Evolutionary conservation across 1,140 invertebrate species (phyloP).

Genomic region (Danaus plexippus): DNA sequence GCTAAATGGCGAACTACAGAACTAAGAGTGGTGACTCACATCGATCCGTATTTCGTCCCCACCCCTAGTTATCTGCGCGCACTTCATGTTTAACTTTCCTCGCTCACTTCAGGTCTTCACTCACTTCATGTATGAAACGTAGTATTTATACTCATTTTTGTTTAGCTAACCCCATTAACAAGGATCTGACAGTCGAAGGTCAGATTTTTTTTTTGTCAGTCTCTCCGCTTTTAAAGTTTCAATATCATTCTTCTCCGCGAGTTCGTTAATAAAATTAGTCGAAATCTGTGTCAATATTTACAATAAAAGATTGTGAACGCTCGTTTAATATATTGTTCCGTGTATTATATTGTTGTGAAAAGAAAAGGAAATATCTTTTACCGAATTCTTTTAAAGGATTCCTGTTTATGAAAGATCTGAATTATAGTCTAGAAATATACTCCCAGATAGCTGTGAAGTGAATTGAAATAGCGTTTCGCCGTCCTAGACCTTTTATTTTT

Average conservation of each 20-base stretch:
- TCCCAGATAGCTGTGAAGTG: slow-evolving; percentile 6
- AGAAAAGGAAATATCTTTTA: too few relatives aligned
- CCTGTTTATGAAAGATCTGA: too few relatives aligned
- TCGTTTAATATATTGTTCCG: too few relatives aligned
- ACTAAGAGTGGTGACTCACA: slow-evolving; percentile 30
- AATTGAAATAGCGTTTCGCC: not conserved
- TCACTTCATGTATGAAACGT: slow-evolving; percentile 57
- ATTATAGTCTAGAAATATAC: too few relatives aligned
- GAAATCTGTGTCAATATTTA: too few relatives aligned
- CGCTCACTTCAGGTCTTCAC: slow-evolving; percentile 49
- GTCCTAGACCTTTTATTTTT: not conserved
- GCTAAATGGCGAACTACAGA: slow-evolving; percentile 33
- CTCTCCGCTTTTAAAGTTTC: slow-evolving; percentile 4
- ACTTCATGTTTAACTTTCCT: slow-evolving; percentile 41
- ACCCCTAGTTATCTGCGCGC: slow-evolving; percentile 35
- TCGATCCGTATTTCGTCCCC: slow-evolving; percentile 44
- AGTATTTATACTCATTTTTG: slow-evolving; percentile 60
- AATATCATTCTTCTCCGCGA: slow-evolving; percentile 2
- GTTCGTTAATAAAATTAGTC: not conserved
- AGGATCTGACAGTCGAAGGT: slow-evolving; percentile 32
- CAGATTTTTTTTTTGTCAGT: slow-evolving; percentile 19
- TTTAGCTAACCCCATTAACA: slow-evolving; percentile 53
- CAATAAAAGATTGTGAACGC: too few relatives aligned
- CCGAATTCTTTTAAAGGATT: too few relatives aligned
- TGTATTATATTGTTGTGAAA: too few relatives aligned